Base-by-base conservation (phyloP, 2,797 vertebrate genomes). In the Argya squamiceps region DNA sequence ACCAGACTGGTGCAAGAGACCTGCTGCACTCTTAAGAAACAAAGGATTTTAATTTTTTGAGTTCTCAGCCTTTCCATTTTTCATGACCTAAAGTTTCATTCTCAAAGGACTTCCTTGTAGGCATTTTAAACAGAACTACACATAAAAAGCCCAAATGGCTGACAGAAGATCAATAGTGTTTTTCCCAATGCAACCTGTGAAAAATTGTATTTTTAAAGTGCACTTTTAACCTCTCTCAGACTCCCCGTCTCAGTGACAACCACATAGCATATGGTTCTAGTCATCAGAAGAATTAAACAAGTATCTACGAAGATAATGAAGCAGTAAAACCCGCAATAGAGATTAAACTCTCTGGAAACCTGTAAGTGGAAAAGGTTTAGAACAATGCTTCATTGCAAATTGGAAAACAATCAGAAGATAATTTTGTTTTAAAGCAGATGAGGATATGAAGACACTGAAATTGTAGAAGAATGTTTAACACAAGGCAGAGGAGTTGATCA, bases 281-380 rank as follows among this genome's bases (percentile, higher is more conserved):
- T 81, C 6, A 0, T 78, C 76, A 90, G 74, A 93, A 90, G 47
- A 92, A 92, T 88, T 93, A 93, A 94, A 34, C 24, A 81, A 78
- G 59, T 65, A 90, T 56, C 73, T 86, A 49, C 3, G 2, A 86
- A 86, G 69, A 92, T 63, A 95, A 75, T 55, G 56, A 90, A 89
- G 77, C 59, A 87, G 55, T 93, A 94, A 94, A 95, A 92, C 30
- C 34, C 2, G 0, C 63, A 67, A 44, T 3, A 84, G 77, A 67
- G 44, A 83, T 86, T 86, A 88, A 95, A 82, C 26, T 82, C 77
- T 93, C 67, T 76, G 43, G 69, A 96, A 96, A 89, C 55, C 55
- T 78, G 16, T 36, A 86, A 89, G 55, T 46, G 32, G 36, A 47
- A 96, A 92, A 86, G 32, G 39, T 73, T 92, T 90, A 86, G 50